Evolutionary conservation across 2,888 invertebrate genomes (phyloP).

Genomic region (Amblyjoppa fuscipennis): DNA sequence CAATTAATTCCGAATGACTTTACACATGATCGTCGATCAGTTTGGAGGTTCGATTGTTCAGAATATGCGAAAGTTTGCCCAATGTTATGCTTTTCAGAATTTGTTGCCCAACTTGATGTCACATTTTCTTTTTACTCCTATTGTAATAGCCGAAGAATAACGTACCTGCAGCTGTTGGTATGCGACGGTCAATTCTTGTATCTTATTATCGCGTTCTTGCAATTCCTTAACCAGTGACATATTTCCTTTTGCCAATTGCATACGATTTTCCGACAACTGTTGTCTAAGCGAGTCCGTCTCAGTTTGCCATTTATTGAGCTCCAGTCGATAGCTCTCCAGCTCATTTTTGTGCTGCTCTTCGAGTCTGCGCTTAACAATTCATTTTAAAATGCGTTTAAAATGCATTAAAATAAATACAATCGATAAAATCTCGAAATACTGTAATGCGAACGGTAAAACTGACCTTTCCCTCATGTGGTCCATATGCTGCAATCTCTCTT

Average conservation of each 20-base stretch:
- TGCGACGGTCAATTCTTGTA: conserved; percentile 84
- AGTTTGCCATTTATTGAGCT: conserved; percentile 88
- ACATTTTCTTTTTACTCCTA: background rate
- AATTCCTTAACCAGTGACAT: conserved; percentile 83
- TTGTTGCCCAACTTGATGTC: background rate
- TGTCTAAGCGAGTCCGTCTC: conserved; percentile 86
- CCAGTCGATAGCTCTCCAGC: conserved; percentile 88
- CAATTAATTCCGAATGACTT: background rate
- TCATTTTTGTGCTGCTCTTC: conserved; percentile 89
- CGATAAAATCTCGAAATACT: background rate
- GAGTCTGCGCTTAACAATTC: conserved; percentile 82
- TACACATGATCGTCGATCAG: background rate
- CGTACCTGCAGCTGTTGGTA: conserved; percentile 83
- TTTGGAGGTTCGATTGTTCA: background rate
- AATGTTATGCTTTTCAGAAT: too few relatives aligned
- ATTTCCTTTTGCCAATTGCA: conserved; percentile 82
- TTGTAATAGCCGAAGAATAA: background rate
- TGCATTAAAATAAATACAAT: conserved; percentile 23
- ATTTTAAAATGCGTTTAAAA: background rate
- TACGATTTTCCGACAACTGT: conserved; percentile 83
- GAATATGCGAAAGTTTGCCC: background rate
- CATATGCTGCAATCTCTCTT: conserved; percentile 89
- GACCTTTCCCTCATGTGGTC: conserved; percentile 87
- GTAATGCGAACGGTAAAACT: conserved; percentile 37
- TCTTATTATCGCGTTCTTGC: conserved; percentile 85